phyloP scores from a whole-genome alignment of 30 jellyfish, hydroid and myxozoan species.

The Chironex yamaguchii region DNA sequence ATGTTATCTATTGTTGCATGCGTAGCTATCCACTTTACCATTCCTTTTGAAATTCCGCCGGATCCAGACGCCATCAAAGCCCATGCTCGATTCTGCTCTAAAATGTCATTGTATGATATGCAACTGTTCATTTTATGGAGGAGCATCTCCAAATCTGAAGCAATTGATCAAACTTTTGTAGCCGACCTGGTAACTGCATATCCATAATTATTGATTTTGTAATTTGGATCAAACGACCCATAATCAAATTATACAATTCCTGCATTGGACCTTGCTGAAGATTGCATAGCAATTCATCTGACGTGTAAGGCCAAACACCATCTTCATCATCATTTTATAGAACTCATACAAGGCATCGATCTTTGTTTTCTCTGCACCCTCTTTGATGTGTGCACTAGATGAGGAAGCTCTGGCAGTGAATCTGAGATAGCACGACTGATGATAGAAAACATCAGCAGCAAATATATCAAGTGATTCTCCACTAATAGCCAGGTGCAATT shows the following conservation, averaged over 20 bases:
- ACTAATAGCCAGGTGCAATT: background rate
- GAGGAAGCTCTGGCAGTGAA: background rate
- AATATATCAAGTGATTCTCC: background rate
- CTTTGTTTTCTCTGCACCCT: background rate
- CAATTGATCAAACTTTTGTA: no score
- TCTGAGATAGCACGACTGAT: slow-evolving; percentile 2
- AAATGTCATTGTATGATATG: slow-evolving; percentile 54
- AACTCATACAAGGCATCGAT: background rate
- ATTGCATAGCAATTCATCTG: slow-evolving; percentile 17
- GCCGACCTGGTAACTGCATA: background rate
- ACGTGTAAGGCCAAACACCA: background rate
- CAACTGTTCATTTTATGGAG: slow-evolving; percentile 50
- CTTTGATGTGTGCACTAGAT: background rate
- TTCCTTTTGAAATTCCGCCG: background rate
- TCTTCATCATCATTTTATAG: background rate
- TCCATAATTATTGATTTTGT: slow-evolving; percentile 19
- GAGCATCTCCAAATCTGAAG: no score
- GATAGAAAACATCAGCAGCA: slow-evolving; percentile 12
- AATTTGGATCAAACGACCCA: slow-evolving; percentile 33
- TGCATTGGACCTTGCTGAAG: slow-evolving; percentile 26
- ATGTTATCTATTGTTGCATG: slow-evolving; percentile 55
- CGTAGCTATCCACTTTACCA: slow-evolving; percentile 47
- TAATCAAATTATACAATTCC: slow-evolving; percentile 55
- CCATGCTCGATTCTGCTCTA: slow-evolving; percentile 58
- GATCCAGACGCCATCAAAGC: slow-evolving; percentile 53